phyloP scores from a whole-genome alignment of 2,888 invertebrate species.

The Isotomurus palustris region DNA sequence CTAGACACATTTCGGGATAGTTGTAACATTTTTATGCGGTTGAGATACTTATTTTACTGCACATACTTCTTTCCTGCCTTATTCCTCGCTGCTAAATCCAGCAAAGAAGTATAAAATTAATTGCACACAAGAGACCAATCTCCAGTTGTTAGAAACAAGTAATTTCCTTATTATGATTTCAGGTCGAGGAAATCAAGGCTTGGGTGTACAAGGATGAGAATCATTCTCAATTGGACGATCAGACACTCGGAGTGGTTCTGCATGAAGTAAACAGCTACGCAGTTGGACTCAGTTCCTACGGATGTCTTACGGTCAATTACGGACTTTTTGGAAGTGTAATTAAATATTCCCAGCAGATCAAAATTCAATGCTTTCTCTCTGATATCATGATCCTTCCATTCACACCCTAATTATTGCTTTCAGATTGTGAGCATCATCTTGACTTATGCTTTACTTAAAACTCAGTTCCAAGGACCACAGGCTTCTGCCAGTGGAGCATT shows the following conservation, averaged over 20 bases:
- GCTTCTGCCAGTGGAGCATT: neutral
- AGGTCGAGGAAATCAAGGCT: slow-evolving; percentile 6
- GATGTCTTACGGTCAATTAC: slow-evolving; percentile 14
- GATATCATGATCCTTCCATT: too few relatives aligned
- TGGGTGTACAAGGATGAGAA: slow-evolving; percentile 11
- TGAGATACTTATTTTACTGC: slow-evolving; percentile 18
- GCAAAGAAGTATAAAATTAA: slow-evolving; percentile 10
- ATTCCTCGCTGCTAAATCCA: slow-evolving; percentile 13
- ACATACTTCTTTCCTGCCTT: slow-evolving; percentile 20
- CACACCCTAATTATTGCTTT: neutral
- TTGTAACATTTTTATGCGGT: slow-evolving; percentile 7
- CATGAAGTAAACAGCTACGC: slow-evolving; percentile 12
- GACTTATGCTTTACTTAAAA: slow-evolving; percentile 21
- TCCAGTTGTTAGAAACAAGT: neutral
- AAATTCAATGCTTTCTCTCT: too few relatives aligned
- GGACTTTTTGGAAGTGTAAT: slow-evolving; percentile 15
- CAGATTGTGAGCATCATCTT: slow-evolving; percentile 21
- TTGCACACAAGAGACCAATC: neutral
- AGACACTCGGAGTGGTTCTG: slow-evolving; percentile 1
- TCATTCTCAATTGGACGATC: neutral
- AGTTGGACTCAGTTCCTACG: slow-evolving; percentile 6
- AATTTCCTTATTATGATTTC: neutral
- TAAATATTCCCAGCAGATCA: neutral
- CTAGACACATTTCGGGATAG: slow-evolving; percentile 14
- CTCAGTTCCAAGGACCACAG: slow-evolving; percentile 12